A percentile compares a stretch with the other conserved stretches of the same genome.
phyloP scores from a whole-genome alignment of 2,888 invertebrate species.

The Acrobasis suavella region DNA sequence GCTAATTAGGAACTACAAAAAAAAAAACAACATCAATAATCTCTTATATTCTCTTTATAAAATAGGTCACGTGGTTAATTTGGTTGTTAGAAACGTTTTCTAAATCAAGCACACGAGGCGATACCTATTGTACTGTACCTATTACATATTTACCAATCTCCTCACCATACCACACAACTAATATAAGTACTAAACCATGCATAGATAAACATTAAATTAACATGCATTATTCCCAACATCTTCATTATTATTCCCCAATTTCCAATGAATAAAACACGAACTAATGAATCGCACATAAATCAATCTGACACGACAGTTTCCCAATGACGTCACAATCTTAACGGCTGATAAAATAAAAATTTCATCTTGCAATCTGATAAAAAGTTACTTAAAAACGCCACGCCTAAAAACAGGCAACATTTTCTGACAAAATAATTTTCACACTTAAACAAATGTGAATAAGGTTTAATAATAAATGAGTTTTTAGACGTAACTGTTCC shows the following conservation, averaged over 20 bases:
- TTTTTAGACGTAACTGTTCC: slow-evolving; percentile 17
- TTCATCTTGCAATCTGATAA: slow-evolving; percentile 18
- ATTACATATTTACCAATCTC: too few species aligned
- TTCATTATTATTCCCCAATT: slow-evolving; percentile 16
- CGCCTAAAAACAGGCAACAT: slow-evolving; percentile 1
- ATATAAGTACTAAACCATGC: not conserved
- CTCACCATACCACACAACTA: too few species aligned
- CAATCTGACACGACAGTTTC: slow-evolving; percentile 15
- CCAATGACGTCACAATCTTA: slow-evolving; percentile 20
- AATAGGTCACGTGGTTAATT: too few species aligned
- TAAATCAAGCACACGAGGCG: too few species aligned
- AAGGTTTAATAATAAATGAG: slow-evolving; percentile 26
- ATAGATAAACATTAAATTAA: not conserved
- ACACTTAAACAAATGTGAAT: not conserved
- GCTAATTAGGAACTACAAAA: too few species aligned
- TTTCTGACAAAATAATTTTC: not conserved
- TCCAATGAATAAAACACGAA: slow-evolving; percentile 16
- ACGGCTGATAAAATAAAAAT: slow-evolving; percentile 18
- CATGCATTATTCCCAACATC: slow-evolving; percentile 10
- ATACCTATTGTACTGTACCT: too few species aligned
- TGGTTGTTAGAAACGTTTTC: too few species aligned
- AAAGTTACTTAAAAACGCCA: slow-evolving; percentile 14
- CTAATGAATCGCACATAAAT: slow-evolving; percentile 17
- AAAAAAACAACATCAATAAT: too few species aligned
- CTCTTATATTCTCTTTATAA: too few species aligned